phyloP scores from a whole-genome alignment of 2,888 invertebrate genomes.

The Dasysyrphus tricinctus region DNA sequence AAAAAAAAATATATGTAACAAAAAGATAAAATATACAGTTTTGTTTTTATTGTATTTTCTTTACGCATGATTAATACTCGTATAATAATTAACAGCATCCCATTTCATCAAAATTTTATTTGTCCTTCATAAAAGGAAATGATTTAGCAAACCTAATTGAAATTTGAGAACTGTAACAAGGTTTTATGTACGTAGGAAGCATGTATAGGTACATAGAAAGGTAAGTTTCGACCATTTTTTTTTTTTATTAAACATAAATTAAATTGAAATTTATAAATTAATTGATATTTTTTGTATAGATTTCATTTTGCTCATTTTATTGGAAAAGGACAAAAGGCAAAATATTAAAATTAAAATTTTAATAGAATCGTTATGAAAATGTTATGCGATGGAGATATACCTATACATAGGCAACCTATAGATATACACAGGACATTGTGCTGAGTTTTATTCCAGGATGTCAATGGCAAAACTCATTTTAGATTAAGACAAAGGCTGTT shows the following conservation, averaged over 20 bases:
- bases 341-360: neutral
- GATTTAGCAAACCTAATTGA: neutral
- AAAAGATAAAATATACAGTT: neutral
- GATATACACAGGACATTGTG: too few relatives aligned
- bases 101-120: neutral
- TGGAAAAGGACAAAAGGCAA: too few relatives aligned
- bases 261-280: too few relatives aligned
- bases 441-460: too few relatives aligned
- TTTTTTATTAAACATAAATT: too few relatives aligned
- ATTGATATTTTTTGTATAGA: neutral
- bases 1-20: neutral
- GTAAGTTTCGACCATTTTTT: too few relatives aligned
- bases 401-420: too few relatives aligned
- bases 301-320: too few relatives aligned
- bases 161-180: conserved; percentile 2
- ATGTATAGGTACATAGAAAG: neutral
- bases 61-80: neutral
- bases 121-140: neutral
- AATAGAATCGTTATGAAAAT: neutral
- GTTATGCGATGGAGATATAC: too few relatives aligned
- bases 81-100: conserved; percentile 14
- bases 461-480: too few relatives aligned
- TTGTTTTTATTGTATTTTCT: neutral
- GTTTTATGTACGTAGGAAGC: neutral
- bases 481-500: too few relatives aligned